Percentiles rank a stretch among this genome's conserved stretches.
phyloP scores from a whole-genome alignment of 1,140 invertebrate species.

The Calosoma granatense region DNA sequence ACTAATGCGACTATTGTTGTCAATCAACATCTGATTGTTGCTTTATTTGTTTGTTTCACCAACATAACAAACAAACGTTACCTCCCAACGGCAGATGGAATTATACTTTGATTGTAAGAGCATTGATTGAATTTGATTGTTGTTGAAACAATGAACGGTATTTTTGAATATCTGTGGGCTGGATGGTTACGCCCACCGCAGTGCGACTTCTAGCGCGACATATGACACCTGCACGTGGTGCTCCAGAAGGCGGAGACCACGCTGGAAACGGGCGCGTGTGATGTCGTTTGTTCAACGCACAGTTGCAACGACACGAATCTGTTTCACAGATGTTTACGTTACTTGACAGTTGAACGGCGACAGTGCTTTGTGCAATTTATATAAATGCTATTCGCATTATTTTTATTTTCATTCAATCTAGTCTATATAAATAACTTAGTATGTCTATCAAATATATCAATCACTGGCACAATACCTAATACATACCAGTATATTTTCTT shows the following conservation, averaged over 20 bases:
- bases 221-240: constrained; percentile 1
- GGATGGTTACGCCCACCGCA: neutral
- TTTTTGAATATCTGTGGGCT: neutral
- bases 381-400: neutral
- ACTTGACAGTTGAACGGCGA: neutral
- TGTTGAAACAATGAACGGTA: neutral
- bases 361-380: neutral
- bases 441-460: neutral
- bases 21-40: neutral
- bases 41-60: constrained; percentile 2
- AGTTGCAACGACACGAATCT: neutral
- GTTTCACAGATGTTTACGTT: constrained; percentile 1
- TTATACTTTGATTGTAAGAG: neutral
- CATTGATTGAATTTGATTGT: neutral
- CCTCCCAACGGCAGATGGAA: neutral
- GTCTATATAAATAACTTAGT: neutral
- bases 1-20: neutral
- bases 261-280: neutral
- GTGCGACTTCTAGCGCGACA: neutral
- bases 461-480: neutral
- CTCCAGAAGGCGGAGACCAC: neutral
- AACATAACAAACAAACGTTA: neutral
- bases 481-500: too few relatives aligned
- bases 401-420: neutral
- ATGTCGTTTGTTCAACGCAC: neutral